These are phyloP conservation scores for Corticium candelabrum DNA, from an alignment of 37 sponge, comb jelly and placozoan genomes.

Conservation along the genomic window DNA sequence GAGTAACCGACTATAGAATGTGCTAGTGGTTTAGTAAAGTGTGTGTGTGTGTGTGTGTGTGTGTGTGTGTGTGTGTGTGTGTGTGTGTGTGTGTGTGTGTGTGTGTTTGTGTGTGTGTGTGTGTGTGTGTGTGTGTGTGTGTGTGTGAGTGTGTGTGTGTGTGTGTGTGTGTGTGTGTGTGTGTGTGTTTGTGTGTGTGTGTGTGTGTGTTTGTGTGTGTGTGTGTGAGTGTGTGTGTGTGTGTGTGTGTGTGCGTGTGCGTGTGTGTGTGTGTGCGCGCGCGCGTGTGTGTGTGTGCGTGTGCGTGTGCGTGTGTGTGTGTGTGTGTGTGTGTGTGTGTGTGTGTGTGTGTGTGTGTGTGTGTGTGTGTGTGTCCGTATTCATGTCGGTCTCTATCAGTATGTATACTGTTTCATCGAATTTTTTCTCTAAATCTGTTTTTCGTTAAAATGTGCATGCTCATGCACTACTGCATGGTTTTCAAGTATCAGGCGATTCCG, in stretches of 20 bases:
- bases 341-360: slow-evolving; percentile 9
- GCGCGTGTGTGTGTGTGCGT: slow-evolving; percentile 2
- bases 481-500: too few species aligned
- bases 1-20: neutral
- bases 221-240: slow-evolving; percentile 18
- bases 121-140: slow-evolving; percentile 2
- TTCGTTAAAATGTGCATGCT: too few species aligned
- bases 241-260: slow-evolving; percentile 11
- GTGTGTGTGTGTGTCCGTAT: neutral
- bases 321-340: slow-evolving; percentile 19
- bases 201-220: too few species aligned
- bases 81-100: slow-evolving; percentile 17
- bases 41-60: too few species aligned
- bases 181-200: too few species aligned
- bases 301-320: neutral
- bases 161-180: slow-evolving; percentile 18
- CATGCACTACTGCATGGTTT: too few species aligned
- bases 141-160: slow-evolving; percentile 12
- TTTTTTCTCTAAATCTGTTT: too few species aligned
- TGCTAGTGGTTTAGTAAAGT: neutral
- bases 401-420: too few species aligned
- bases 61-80: slow-evolving; percentile 12
- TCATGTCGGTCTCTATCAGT: too few species aligned
- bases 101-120: too few species aligned
- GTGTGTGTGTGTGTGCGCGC: slow-evolving; percentile 5